Percentiles rank a stretch among this genome's conserved stretches.
Conservation (phyloP, 2,888 invertebrate genomes). For the Candidula unifasciata region DNA sequence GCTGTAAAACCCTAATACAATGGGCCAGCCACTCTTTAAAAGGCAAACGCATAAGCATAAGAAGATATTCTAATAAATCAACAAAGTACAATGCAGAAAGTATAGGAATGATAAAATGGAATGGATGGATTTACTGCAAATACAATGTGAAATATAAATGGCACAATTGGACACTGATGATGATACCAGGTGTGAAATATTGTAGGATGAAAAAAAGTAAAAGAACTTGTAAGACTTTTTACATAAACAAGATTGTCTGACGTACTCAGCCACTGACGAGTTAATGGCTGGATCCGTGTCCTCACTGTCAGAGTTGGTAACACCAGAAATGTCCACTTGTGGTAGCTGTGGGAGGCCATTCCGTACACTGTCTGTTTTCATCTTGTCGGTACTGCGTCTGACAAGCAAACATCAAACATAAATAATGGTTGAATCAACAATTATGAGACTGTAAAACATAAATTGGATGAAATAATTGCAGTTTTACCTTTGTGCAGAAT, state of each 20-base stretch:
- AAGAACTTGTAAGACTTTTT: not conserved
- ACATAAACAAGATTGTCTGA: not conserved
- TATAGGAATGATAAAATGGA: too few relatives aligned
- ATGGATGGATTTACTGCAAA: too few relatives aligned
- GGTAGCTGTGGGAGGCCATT: not conserved
- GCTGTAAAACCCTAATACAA: too few relatives aligned
- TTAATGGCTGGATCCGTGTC: not conserved
- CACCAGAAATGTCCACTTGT: constrained; percentile 3
- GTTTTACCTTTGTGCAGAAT: too few relatives aligned
- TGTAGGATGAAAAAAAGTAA: not conserved
- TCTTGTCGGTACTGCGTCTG: constrained; percentile 13
- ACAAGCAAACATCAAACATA: not conserved
- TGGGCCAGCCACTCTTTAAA: too few relatives aligned
- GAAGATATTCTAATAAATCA: too few relatives aligned
- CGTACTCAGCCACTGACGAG: constrained; percentile 32
- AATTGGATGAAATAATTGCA: not conserved
- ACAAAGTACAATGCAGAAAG: too few relatives aligned
- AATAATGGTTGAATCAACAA: not conserved
- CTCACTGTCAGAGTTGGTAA: constrained; percentile 34
- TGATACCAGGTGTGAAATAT: too few relatives aligned
- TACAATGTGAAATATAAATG: not conserved
- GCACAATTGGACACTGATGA: too few relatives aligned
- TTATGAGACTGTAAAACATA: not conserved
- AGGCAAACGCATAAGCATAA: too few relatives aligned
- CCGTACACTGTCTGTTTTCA: not conserved